Evolutionary conservation across 1,140 invertebrate genomes (phyloP), one percentile per base, ranked within the genome.

Genomic region (Lepidotrigona ventralis): DNA sequence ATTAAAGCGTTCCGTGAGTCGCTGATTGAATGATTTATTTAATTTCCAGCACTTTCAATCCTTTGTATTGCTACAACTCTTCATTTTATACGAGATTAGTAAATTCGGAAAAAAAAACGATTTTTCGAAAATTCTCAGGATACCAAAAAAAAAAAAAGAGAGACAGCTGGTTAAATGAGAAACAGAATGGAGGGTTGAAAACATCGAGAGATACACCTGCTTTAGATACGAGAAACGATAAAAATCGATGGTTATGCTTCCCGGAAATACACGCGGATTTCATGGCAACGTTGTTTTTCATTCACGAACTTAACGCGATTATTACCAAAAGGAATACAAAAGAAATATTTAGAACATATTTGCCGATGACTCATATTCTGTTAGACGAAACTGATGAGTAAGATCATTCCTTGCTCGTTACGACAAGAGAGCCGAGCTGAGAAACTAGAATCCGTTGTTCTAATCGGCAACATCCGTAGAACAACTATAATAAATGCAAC

Each of bases 341-440:
- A 53, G n/a, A 58, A 77, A 19, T 11, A n/a, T 29, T 26, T 77
- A 0, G 26, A 54, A 14, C n/a, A 26, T 2, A 51, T n/a, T 46
- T 12, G 23, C 46, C 33, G 21, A 78, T 56, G 46, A 76, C 1
- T 79, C 68, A 70, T 53, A 46, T 46, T 29, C 26, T 58, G 63
- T 84, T 69, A 73, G 54, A 29, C 26, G 19, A 23, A 51, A 51
- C 51, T 71, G 56, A 64, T 15, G 53, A 87, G 21, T 75, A 71
- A 83, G 21, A 71, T 86, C 83, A 78, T 54, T 73, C 56, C 11
- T 29, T 54, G 19, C 33, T 39, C 63, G 63, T 23, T 14, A 26
- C 53, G 63, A 69, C 56, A 85, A 74, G 56, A 75, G 6, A 26
- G 21, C 17, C 23, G 33, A 39, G 15, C 19, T 11, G 51, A 56